Conservation (phyloP, 2,797 vertebrate genomes). For the Anomalospiza imberbis region DNA sequence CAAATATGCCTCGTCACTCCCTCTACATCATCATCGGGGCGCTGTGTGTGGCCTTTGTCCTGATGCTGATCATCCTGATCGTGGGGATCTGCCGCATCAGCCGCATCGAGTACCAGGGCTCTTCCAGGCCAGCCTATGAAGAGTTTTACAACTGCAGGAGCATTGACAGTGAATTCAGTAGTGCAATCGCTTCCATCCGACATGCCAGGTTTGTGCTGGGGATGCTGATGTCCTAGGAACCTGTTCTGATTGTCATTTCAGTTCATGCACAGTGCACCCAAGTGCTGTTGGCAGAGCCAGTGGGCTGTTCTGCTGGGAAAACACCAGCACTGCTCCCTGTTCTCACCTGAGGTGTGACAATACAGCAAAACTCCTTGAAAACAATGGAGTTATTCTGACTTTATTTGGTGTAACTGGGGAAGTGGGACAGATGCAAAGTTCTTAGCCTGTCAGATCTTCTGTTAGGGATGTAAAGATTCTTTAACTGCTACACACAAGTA, state of each 20-base stretch:
- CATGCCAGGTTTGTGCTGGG: constrained; percentile 86
- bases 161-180: constrained; percentile 98
- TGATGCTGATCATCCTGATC: constrained; percentile 98
- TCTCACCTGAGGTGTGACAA: neutral
- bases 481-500: neutral
- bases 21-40: constrained; percentile 98
- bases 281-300: neutral
- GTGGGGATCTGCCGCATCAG: constrained; percentile 99
- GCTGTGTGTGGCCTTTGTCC: constrained; percentile 94
- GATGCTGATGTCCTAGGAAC: neutral
- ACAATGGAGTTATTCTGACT: neutral
- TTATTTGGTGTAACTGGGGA: neutral
- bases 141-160: constrained; percentile 99
- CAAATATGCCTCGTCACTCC: constrained; percentile 95
- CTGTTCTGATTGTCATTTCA: neutral
- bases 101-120: constrained; percentile 98
- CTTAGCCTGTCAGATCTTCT: neutral
- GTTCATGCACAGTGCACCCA: fast-evolving
- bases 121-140: constrained; percentile 93
- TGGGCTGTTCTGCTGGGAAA: neutral
- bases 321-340: neutral
- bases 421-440: neutral
- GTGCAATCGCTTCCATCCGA: constrained; percentile 93
- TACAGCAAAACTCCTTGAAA: neutral
- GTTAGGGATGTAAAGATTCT: neutral